phyloP scores from a whole-genome alignment of 2,113 vertebrate genomes.

The Globicephala melas region DNA sequence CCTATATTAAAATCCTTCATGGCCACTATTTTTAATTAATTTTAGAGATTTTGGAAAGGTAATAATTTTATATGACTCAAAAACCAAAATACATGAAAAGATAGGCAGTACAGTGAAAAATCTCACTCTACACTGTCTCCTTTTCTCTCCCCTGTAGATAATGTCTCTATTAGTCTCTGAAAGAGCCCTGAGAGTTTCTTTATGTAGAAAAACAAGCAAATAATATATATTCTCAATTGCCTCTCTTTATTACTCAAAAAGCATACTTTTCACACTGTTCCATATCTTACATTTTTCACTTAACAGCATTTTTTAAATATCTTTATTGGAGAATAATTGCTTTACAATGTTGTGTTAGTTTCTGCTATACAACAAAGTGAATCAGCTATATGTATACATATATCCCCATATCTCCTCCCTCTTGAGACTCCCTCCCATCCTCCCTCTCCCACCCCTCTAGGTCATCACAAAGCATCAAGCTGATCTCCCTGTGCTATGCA shows the following conservation, averaged over 20 bases:
- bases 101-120: not conserved
- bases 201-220: not conserved
- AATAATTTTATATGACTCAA: not conserved
- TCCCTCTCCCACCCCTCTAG: no score
- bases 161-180: not conserved
- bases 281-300: not conserved
- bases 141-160: not conserved
- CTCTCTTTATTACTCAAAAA: not conserved
- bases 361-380: no score
- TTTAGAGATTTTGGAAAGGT: not conserved
- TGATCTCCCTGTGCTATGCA: no score
- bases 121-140: not conserved
- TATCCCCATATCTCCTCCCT: no score
- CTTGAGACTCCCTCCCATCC: no score
- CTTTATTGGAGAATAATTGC: no score
- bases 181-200: not conserved
- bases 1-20: not conserved
- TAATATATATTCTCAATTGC: not conserved
- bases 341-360: no score
- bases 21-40: not conserved
- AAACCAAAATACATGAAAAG: not conserved
- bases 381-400: no score
- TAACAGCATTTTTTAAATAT: not conserved
- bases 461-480: no score
- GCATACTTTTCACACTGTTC: not conserved